A percentile compares a stretch with the other conserved stretches of the same genome.
Conservation (phyloP, 2,113 vertebrate species). For the Corythaeola cristata region DNA sequence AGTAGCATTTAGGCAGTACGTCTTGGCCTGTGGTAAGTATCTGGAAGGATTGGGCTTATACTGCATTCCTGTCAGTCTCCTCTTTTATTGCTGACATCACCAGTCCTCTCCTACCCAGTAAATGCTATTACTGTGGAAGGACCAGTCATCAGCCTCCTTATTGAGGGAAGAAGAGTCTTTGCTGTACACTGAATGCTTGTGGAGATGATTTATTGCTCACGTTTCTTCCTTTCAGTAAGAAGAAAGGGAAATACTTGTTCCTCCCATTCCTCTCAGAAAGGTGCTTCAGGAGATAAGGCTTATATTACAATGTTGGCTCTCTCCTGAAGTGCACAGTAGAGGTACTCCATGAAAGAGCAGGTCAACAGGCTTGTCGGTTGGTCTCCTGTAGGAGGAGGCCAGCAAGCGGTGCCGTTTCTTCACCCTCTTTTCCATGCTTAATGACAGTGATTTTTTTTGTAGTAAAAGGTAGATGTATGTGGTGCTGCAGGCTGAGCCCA, state of each 20-base stretch:
- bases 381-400: not conserved
- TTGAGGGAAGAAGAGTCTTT: not conserved
- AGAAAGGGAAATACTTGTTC: not conserved
- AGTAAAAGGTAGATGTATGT: not conserved
- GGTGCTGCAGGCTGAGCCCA: conserved; percentile 14
- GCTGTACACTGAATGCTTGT: not conserved
- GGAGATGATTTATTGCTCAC: not conserved
- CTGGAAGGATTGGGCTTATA: conserved; percentile 24
- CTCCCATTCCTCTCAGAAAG: not conserved
- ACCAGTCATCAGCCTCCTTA: not conserved
- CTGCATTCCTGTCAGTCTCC: not conserved
- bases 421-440: not conserved
- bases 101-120: not conserved
- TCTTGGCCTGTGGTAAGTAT: not conserved
- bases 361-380: not conserved
- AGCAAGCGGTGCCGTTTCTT: not conserved
- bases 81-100: not conserved
- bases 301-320: rapidly evolving
- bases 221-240: not conserved
- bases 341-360: not conserved
- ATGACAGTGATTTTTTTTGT: not conserved
- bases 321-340: not conserved
- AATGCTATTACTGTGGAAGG: not conserved
- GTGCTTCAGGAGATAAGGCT: not conserved
- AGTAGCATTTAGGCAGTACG: not conserved